These are phyloP conservation scores for Myotis planiceps DNA, from an alignment of 2,797 vertebrate species.

Conservation along the genomic window DNA sequence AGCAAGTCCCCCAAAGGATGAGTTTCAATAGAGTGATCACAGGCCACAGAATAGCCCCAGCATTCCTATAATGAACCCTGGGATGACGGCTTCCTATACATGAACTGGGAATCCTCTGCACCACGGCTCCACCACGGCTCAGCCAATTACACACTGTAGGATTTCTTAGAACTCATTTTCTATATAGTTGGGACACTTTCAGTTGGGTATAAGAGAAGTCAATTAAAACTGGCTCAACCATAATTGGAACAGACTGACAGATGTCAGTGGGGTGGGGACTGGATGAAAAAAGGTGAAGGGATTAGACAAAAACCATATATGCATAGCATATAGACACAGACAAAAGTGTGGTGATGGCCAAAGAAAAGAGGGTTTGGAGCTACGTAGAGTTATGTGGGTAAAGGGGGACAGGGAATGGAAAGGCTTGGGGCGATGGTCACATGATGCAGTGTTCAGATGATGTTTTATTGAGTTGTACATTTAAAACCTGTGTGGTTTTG, in stretches of 20 bases:
- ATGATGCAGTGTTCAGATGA: neutral
- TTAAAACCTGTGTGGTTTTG: neutral
- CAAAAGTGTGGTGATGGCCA: neutral
- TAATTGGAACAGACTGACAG: neutral
- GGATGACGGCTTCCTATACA: no score
- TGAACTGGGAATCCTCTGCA: fast-evolving
- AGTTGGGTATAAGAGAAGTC: neutral
- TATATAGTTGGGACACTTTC: neutral
- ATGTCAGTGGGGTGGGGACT: neutral
- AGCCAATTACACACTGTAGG: no score
- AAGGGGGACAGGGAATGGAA: neutral
- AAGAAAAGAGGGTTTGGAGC: neutral
- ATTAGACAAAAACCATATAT: neutral
- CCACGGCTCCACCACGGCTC: neutral
- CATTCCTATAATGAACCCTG: neutral
- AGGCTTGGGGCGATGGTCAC: neutral
- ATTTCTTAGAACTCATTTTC: neutral
- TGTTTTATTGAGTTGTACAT: neutral
- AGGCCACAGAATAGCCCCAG: fast-evolving
- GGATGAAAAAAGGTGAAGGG: neutral
- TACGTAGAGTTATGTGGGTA: neutral
- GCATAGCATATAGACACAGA: neutral
- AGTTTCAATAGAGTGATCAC: neutral
- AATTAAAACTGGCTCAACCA: neutral
- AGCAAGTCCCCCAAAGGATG: neutral